phyloP scores from a whole-genome alignment of 2,888 invertebrate species.

The Drosophila greeni region DNA sequence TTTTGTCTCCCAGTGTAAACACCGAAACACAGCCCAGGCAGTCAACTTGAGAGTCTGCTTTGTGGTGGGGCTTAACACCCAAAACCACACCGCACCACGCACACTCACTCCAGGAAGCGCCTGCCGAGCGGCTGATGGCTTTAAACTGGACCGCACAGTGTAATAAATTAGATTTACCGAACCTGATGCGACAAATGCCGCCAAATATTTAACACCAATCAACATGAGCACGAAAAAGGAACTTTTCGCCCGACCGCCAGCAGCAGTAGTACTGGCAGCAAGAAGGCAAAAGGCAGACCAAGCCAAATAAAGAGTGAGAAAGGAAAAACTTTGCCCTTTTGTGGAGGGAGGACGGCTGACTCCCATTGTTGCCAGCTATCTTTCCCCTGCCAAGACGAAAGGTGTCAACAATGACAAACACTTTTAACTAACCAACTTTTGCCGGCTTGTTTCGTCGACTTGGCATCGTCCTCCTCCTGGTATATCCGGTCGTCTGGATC shows the following conservation, averaged over 20 bases:
- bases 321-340: conserved; percentile 62
- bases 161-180: conserved; percentile 70
- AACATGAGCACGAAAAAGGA: conserved; percentile 45
- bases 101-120: conserved; percentile 10
- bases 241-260: conserved; percentile 16
- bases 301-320: conserved; percentile 35
- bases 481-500: conserved; percentile 19
- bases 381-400: conserved; percentile 60
- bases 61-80: conserved; percentile 55
- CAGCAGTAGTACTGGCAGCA: conserved; percentile 9
- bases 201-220: conserved; percentile 72
- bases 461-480: conserved; percentile 9
- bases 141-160: conserved; percentile 59
- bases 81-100: conserved; percentile 40
- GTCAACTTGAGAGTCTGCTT: conserved; percentile 45
- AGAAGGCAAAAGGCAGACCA: conserved; percentile 8
- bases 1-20: background rate
- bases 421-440: conserved; percentile 72
- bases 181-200: conserved; percentile 55
- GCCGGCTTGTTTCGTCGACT: conserved; percentile 43
- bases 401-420: conserved; percentile 74
- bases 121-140: conserved; percentile 47
- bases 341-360: conserved; percentile 12
- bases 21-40: conserved; percentile 17
- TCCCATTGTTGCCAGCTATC: conserved; percentile 39